Evolutionary conservation across 1,140 invertebrate species (phyloP).

Genomic region (Calycopis cecrops): DNA sequence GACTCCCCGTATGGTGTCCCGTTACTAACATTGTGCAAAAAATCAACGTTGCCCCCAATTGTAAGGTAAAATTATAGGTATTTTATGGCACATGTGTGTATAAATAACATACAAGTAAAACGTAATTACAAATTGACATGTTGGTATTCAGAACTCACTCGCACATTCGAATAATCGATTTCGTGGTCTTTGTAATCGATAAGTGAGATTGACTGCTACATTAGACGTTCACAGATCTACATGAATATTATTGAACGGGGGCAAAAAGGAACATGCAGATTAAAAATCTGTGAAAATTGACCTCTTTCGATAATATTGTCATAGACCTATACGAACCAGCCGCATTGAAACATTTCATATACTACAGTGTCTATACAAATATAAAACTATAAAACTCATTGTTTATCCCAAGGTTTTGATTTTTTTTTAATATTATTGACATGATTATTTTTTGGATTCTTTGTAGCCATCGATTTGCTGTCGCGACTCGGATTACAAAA

Average conservation of each 20-base stretch:
- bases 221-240: background rate
- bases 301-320: background rate
- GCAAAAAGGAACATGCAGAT: conserved; percentile 2
- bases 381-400: conserved; percentile 57
- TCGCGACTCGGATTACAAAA: conserved; percentile 25
- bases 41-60: conserved; percentile 34
- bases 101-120: conserved; percentile 49
- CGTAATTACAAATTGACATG: conserved; percentile 44
- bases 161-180: conserved; percentile 19
- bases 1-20: conserved; percentile 12
- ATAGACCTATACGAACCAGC: conserved; percentile 5
- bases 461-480: too few relatives aligned
- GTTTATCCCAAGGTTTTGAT: too few relatives aligned
- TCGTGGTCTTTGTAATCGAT: background rate
- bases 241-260: background rate
- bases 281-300: background rate
- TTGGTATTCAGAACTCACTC: conserved; percentile 32
- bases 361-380: conserved; percentile 48
- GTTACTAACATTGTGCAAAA: conserved; percentile 30
- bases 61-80: conserved; percentile 47
- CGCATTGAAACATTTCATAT: conserved; percentile 16
- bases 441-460: too few relatives aligned
- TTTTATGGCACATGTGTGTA: conserved; percentile 64
- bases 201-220: conserved; percentile 18
- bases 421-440: too few relatives aligned